These are phyloP conservation scores for Istiophorus platypterus DNA, from an alignment of 2,113 vertebrate species.

Conservation along the genomic window DNA sequence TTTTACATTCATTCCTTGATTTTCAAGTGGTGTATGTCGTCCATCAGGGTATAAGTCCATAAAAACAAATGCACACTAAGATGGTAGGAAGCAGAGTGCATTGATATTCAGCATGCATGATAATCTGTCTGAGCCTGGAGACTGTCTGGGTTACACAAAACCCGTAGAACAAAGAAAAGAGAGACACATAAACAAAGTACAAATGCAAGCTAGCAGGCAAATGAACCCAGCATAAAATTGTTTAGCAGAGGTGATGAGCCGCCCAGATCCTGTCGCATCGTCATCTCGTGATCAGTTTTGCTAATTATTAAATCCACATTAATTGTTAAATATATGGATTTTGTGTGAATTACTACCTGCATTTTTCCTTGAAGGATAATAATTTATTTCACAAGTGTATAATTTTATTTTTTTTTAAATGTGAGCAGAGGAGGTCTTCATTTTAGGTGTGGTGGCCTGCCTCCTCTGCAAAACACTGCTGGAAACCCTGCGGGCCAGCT, in stretches of 20 bases:
- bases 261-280: neutral
- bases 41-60: neutral
- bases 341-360: neutral
- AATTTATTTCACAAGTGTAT: neutral
- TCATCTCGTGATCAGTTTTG: neutral
- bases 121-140: conserved; percentile 31
- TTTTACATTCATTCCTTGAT: neutral
- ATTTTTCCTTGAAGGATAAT: neutral
- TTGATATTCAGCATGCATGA: conserved; percentile 23
- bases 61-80: neutral
- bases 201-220: conserved; percentile 9
- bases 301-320: no score
- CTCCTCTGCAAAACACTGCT: neutral
- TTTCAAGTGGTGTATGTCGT: neutral
- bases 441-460: neutral
- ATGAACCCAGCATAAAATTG: neutral
- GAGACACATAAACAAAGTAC: conserved; percentile 14
- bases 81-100: conserved; percentile 4
- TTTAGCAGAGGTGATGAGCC: neutral
- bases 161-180: no score
- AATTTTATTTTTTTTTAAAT: conserved; percentile 34
- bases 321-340: neutral
- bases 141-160: conserved; percentile 23
- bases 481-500: neutral
- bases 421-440: neutral